Evolutionary conservation across 2,888 invertebrate species (phyloP), one percentile per base, ranked within the genome.

Genomic region (Deroplatys truncata): DNA sequence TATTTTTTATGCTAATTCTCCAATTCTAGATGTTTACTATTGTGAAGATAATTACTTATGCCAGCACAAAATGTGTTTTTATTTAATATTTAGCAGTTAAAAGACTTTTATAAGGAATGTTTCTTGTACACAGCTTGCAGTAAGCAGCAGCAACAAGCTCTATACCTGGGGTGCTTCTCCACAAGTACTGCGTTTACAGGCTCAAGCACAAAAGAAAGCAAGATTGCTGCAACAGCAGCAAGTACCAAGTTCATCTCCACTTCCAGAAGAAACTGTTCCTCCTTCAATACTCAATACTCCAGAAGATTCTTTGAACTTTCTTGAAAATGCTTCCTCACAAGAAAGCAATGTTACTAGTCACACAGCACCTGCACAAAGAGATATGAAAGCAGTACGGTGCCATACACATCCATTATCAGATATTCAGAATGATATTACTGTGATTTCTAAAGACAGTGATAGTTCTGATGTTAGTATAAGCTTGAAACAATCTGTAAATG

Each of bases 141-240:
- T 97, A 90, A 95, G 95, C 90, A 93, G 93, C 28, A 94, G 95
- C 89, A 96, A 97, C 92, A 94, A 95, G 91, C 94, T 97, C 88
- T 97, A 95, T 92, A 95, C 95, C 0, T 97, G 97, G 97, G 97
- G 97, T 4, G 95, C 96, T 84, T 97, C 96, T 92, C 97, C 97
- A 0, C 96, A 97, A 93, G 96, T 96, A 90, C 93, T 97, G 13
- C 94, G 97, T 86, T 93, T 96, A 35, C 95, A 96, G 89, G 96
- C 96, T 90, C 96, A 96, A 92, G 95, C 95, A 7, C 95, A 95
- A 92, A 95, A 95, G 88, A 94, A 95, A 89, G 94, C 94, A 8
- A 94, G 95, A 91, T 93, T 94, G 84, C 93, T 94, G 87, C 95
- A 95, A 91, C 94, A 95, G 91, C 92, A 91, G 84, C 92, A 92